These are phyloP conservation scores for Phthorimaea operculella DNA, from an alignment of 1,140 invertebrate species.

Conservation along the genomic window DNA sequence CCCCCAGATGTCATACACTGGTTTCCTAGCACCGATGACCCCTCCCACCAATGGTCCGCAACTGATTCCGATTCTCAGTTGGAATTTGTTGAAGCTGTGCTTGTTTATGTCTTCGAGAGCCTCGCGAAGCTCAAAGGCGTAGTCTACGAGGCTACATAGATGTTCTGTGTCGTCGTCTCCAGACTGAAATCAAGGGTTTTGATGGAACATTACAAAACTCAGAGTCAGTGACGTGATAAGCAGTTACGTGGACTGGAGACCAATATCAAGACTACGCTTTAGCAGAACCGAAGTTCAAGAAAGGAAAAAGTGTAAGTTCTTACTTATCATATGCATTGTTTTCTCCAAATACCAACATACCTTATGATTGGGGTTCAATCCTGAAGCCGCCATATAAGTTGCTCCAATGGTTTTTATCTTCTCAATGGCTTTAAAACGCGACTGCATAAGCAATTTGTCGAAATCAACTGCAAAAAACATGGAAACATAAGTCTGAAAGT, in stretches of 20 bases:
- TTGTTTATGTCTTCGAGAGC: constrained; percentile 93
- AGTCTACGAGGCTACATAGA: constrained; percentile 90
- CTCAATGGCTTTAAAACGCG: constrained; percentile 91
- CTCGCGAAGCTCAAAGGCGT: constrained; percentile 91
- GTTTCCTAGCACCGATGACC: constrained; percentile 96
- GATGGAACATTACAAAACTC: background rate
- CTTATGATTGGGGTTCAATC: constrained; percentile 84
- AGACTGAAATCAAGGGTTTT: constrained; percentile 20
- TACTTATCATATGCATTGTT: too few relatives aligned
- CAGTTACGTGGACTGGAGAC: too few relatives aligned
- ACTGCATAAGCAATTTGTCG: constrained; percentile 91
- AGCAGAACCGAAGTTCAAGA: too few relatives aligned
- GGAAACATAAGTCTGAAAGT: constrained; percentile 7
- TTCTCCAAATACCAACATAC: constrained; percentile 35
- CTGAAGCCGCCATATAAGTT: constrained; percentile 98
- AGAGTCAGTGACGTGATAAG: too few relatives aligned
- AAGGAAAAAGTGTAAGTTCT: too few relatives aligned
- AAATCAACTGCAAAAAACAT: constrained; percentile 78
- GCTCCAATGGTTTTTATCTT: constrained; percentile 99
- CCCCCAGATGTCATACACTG: constrained; percentile 99
- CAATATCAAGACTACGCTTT: too few relatives aligned
- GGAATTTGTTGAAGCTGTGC: constrained; percentile 98
- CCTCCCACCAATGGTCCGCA: constrained; percentile 95
- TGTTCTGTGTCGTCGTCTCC: constrained; percentile 74
- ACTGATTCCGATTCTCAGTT: constrained; percentile 91